Percentiles rank a stretch among this genome's conserved stretches.
Evolutionary conservation across 1,140 invertebrate species (phyloP).

Genomic region (Brachionus sp.): DNA sequence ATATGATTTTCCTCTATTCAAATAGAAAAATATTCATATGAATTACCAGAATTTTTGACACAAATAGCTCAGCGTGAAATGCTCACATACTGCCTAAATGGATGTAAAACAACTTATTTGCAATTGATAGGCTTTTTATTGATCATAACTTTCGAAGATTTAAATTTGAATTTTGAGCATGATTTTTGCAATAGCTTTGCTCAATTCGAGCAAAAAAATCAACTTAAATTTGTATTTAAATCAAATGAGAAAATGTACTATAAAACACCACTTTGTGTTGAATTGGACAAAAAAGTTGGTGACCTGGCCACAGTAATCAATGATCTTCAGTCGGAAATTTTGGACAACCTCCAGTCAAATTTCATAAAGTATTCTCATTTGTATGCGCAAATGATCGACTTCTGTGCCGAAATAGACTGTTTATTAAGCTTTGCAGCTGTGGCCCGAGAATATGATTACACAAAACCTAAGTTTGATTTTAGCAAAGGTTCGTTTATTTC

Average conservation of each 20-base stretch:
- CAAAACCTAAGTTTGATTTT: constrained; percentile 66
- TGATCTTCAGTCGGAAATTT: background rate
- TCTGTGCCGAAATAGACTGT: constrained; percentile 52
- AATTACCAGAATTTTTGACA: constrained; percentile 62
- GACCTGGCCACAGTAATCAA: constrained; percentile 46
- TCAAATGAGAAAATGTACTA: constrained; percentile 65
- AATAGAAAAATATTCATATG: background rate
- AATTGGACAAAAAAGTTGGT: constrained; percentile 46
- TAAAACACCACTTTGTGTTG: constrained; percentile 71
- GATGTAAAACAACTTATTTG: constrained; percentile 73
- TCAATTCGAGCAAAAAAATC: constrained; percentile 22
- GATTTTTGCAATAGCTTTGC: background rate
- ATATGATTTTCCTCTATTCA: too few relatives aligned
- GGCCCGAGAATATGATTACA: constrained; percentile 69
- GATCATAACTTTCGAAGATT: background rate
- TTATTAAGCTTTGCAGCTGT: constrained; percentile 70
- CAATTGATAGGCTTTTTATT: constrained; percentile 60
- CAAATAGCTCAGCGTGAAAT: constrained; percentile 69
- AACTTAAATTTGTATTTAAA: constrained; percentile 23
- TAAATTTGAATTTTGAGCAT: background rate
- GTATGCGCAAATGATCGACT: constrained; percentile 53
- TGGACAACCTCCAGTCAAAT: constrained; percentile 36
- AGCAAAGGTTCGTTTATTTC: constrained; percentile 67
- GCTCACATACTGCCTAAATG: constrained; percentile 64
- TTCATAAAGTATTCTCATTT: constrained; percentile 50